A percentile compares a stretch with the other conserved stretches of the same genome.
phyloP scores from a whole-genome alignment of 1,140 invertebrate genomes.

The Harpegnathos saltator region DNA sequence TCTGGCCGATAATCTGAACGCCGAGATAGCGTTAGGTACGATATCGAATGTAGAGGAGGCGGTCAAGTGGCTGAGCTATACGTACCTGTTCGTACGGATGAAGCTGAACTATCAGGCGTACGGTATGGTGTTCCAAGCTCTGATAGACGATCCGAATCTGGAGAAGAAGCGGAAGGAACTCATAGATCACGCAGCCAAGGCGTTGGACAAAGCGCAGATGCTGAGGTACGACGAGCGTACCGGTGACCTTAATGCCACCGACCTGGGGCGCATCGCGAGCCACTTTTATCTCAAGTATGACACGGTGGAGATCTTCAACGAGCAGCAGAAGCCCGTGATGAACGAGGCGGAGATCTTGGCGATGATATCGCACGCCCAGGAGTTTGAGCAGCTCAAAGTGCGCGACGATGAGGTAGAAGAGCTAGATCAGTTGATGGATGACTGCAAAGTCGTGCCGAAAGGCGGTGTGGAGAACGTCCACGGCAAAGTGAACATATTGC shows the following conservation, averaged over 20 bases:
- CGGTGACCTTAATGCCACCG: slow-evolving; percentile 93
- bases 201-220: slow-evolving; percentile 97
- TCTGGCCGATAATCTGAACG: slow-evolving; percentile 98
- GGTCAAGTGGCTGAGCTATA: slow-evolving; percentile 98
- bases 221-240: slow-evolving; percentile 95
- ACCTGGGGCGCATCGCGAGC: slow-evolving; percentile 97
- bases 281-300: slow-evolving; percentile 99
- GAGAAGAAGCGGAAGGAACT: slow-evolving; percentile 91
- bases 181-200: slow-evolving; percentile 92
- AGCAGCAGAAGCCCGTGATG: slow-evolving; percentile 92
- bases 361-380: slow-evolving; percentile 96
- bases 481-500: slow-evolving; percentile 98
- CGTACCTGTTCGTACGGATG: slow-evolving; percentile 98
- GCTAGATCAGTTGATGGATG: slow-evolving; percentile 90
- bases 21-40: slow-evolving; percentile 97
- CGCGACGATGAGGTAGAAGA: slow-evolving; percentile 98
- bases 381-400: slow-evolving; percentile 98
- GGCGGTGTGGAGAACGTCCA: slow-evolving; percentile 95
- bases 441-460: slow-evolving; percentile 91
- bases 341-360: slow-evolving; percentile 94
- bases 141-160: slow-evolving; percentile 92
- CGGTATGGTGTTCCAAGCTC: slow-evolving; percentile 91
- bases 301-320: slow-evolving; percentile 97
- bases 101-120: slow-evolving; percentile 96
- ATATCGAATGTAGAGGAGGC: slow-evolving; percentile 98